Evolutionary conservation across 2,113 vertebrate species (phyloP).

Genomic region (Rhagologus leucostigma): DNA sequence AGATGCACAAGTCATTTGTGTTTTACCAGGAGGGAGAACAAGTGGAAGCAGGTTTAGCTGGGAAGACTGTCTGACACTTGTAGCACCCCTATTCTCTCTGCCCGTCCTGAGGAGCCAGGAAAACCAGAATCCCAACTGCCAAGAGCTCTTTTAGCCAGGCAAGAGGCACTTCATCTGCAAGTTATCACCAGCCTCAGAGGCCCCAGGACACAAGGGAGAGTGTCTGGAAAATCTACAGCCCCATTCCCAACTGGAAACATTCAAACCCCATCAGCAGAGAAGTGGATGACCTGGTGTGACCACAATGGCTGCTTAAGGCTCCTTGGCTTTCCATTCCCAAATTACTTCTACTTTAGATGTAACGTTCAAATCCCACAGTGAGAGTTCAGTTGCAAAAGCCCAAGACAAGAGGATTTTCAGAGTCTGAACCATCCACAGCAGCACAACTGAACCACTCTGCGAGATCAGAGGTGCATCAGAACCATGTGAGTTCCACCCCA

Average conservation of each 20-base stretch:
- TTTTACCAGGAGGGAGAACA: background rate
- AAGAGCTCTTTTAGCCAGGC: background rate
- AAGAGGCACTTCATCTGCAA: rapidly evolving
- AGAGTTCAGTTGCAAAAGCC: background rate
- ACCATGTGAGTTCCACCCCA: rapidly evolving
- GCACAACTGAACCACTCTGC: background rate
- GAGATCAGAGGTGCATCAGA: background rate
- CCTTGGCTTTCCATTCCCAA: background rate
- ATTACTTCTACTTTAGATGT: background rate
- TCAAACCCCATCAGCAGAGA: background rate
- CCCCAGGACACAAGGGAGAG: background rate
- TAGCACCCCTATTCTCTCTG: background rate
- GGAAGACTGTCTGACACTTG: background rate
- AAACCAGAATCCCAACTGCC: background rate
- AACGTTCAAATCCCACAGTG: rapidly evolving
- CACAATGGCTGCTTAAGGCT: background rate
- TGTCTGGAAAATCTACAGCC: background rate
- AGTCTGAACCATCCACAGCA: background rate
- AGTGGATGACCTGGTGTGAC: background rate
- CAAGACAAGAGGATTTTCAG: background rate
- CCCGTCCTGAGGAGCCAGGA: background rate
- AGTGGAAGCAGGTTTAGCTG: background rate
- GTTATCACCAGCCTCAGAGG: background rate
- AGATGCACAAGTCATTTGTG: background rate
- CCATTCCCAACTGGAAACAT: background rate